Evolutionary conservation across 2,113 vertebrate species (phyloP).

Genomic region (Galemys pyrenaicus): DNA sequence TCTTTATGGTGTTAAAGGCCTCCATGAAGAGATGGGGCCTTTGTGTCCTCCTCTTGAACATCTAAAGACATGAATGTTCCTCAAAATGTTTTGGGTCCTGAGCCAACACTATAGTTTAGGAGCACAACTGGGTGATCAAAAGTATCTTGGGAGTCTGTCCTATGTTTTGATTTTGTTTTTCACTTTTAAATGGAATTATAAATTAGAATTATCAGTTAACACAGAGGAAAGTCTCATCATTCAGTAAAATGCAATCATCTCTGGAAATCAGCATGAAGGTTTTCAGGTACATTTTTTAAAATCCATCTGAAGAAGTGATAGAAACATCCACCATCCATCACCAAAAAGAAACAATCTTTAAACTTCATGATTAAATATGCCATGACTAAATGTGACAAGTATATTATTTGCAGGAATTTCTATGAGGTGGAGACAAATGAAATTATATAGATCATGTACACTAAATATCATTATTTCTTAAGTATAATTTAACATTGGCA

Average conservation of each 20-base stretch:
- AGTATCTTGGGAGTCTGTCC: not conserved
- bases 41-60: not conserved
- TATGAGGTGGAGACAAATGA: constrained; percentile 14
- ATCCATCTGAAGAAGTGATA: not conserved
- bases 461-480: constrained; percentile 40
- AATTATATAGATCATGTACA: constrained; percentile 1
- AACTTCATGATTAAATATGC: constrained; percentile 5
- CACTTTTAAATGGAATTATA: constrained; percentile 9
- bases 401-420: constrained; percentile 37
- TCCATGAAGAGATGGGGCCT: not conserved
- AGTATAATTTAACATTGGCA: constrained; percentile 9
- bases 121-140: not conserved
- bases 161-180: not conserved
- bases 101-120: not conserved
- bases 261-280: not conserved
- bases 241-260: constrained; percentile 7
- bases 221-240: constrained; percentile 49
- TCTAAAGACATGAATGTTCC: not conserved
- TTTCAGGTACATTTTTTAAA: not conserved
- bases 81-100: not conserved
- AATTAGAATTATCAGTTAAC: not conserved
- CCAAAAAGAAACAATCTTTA: constrained; percentile 30
- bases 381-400: constrained; percentile 14
- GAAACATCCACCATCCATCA: constrained; percentile 1
- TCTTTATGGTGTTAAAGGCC: constrained; percentile 20